These are phyloP conservation scores for Arizona elegans DNA, from an alignment of 2,113 vertebrate genomes.

Conservation along the genomic window DNA sequence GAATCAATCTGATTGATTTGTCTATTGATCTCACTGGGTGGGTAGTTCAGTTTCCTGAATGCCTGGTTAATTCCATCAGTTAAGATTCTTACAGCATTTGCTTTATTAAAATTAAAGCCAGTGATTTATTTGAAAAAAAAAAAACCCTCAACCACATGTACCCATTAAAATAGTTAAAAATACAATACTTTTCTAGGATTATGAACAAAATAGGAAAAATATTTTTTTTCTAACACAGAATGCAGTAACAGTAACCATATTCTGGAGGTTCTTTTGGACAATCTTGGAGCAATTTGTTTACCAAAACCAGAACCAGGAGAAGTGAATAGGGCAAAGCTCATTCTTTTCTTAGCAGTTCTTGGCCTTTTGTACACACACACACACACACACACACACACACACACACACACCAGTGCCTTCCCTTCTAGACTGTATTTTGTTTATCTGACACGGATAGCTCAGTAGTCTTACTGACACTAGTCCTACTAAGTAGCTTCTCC, in stretches of 20 bases:
- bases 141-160: not conserved
- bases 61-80: not conserved
- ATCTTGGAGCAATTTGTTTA: not conserved
- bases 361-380: too few species aligned
- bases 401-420: not conserved
- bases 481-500: not conserved
- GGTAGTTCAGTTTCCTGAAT: not conserved
- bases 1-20: not conserved
- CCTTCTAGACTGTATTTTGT: not conserved
- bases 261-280: not conserved
- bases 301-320: not conserved
- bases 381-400: too few species aligned
- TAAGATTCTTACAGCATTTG: not conserved
- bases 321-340: not conserved
- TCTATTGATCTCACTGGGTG: not conserved
- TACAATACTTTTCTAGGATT: not conserved
- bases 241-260: not conserved
- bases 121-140: not conserved
- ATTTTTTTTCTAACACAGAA: not conserved
- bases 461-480: not conserved
- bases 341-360: not conserved
- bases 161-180: not conserved
- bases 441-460: not conserved
- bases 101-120: not conserved
- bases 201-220: not conserved